A percentile compares a stretch with the other conserved stretches of the same genome.
Conservation (phyloP, 2,113 vertebrate species). For the Aphyosemion australe region DNA sequence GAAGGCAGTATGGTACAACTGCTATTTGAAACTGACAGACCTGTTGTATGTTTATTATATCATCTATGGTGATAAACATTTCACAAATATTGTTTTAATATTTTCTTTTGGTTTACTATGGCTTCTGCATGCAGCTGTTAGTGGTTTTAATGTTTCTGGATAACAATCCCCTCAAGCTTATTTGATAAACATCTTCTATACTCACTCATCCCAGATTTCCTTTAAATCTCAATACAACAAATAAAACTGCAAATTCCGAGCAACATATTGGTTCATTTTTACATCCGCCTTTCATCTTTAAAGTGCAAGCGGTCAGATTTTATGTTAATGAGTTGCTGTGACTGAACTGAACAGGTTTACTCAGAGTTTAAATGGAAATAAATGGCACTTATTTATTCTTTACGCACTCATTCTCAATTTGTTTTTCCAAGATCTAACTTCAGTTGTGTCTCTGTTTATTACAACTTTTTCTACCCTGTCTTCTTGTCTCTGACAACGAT, state of each 20-base stretch:
- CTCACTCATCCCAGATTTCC: constrained; percentile 27
- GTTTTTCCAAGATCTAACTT: neutral
- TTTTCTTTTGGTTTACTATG: no score
- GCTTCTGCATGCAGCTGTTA: no score
- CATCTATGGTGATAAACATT: no score
- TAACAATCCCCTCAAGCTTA: no score
- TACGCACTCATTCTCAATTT: rapidly evolving
- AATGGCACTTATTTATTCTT: constrained; percentile 14
- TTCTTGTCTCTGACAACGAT: constrained; percentile 37
- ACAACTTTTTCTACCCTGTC: neutral
- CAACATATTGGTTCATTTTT: neutral
- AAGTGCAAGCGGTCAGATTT: no score
- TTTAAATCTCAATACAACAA: constrained; percentile 7
- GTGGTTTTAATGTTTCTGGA: no score
- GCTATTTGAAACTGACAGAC: no score
- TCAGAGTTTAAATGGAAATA: neutral
- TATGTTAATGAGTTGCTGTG: no score
- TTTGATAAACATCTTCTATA: neutral
- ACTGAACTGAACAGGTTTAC: constrained; percentile 7
- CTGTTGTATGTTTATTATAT: no score
- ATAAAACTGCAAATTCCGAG: constrained; percentile 12
- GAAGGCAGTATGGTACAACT: no score
- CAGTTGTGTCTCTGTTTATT: neutral
- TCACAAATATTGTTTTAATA: no score
- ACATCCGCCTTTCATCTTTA: no score